Conservation (phyloP, 2,113 vertebrate genomes). For the Psophia crepitans region DNA sequence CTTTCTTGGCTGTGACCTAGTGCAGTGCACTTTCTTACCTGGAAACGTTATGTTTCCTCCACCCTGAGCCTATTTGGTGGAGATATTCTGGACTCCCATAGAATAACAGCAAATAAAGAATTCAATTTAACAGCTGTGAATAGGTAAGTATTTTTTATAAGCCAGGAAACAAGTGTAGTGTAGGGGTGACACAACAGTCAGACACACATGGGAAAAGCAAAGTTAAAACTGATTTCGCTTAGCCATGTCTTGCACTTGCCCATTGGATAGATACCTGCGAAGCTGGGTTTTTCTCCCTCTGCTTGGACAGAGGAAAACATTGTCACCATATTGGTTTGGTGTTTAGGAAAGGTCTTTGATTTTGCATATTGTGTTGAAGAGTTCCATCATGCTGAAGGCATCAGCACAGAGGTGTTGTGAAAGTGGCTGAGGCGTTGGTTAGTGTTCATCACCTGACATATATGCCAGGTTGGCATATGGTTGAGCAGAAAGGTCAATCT, state of each 20-base stretch:
- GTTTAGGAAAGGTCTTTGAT: not conserved
- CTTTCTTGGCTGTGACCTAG: not conserved
- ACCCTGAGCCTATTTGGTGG: not conserved
- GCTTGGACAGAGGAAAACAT: not conserved
- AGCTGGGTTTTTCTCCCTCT: not conserved
- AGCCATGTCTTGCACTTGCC: not conserved
- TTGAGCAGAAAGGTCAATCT: not conserved
- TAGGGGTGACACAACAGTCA: not conserved
- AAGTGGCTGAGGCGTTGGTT: rapidly evolving
- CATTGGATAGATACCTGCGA: not conserved
- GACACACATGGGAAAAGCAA: not conserved
- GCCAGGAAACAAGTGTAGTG: not conserved
- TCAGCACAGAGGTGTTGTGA: not conserved
- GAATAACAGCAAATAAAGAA: not conserved
- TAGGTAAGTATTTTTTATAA: not conserved
- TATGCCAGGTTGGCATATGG: rapidly evolving
- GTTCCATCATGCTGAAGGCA: not conserved
- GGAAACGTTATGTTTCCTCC: no score
- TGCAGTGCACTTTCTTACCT: not conserved
- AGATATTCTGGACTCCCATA: not conserved
- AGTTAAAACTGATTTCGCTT: not conserved
- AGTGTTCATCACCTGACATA: not conserved
- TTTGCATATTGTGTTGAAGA: not conserved
- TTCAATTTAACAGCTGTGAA: not conserved
- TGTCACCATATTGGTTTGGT: not conserved